Conservation (phyloP, 1,140 invertebrate species). For the Meloidogyne hapla region DNA sequence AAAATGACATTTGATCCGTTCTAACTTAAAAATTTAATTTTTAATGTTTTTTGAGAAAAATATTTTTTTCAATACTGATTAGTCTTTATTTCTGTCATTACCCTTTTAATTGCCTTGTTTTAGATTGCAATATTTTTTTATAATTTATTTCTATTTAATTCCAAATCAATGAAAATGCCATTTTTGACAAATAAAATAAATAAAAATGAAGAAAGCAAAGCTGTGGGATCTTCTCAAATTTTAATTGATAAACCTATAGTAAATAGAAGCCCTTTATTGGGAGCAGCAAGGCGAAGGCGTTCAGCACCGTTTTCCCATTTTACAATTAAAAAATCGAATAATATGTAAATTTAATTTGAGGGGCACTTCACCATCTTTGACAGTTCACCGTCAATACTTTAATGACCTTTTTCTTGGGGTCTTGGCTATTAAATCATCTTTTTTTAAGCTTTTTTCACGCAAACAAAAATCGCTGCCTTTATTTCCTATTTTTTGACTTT, state of each 20-base stretch:
- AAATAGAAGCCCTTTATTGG: background rate
- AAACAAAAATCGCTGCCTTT: background rate
- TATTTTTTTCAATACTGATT: too few relatives aligned
- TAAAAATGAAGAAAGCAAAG: conserved; percentile 12
- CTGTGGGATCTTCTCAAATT: background rate
- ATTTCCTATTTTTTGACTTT: background rate
- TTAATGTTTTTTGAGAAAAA: too few relatives aligned
- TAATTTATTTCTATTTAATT: too few relatives aligned
- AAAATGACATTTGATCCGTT: too few relatives aligned
- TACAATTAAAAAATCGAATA: background rate
- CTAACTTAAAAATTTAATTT: too few relatives aligned
- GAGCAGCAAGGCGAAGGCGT: background rate
- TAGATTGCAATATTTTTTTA: too few relatives aligned
- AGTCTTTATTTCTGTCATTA: too few relatives aligned
- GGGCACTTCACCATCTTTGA: too few relatives aligned
- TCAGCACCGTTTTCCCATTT: background rate
- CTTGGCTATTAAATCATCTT: background rate
- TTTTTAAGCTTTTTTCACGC: background rate
- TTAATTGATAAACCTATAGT: background rate
- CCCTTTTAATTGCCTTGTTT: too few relatives aligned
- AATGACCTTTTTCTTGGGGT: too few relatives aligned
- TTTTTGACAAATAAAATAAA: conserved; percentile 10
- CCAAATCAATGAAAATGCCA: background rate
- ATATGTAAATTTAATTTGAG: too few relatives aligned
- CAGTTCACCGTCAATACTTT: too few relatives aligned